Evolutionary conservation across 64 coral and sea anemone genomes (phyloP), one percentile per base, ranked within the genome.

Genomic region (Acropora tenuis): DNA sequence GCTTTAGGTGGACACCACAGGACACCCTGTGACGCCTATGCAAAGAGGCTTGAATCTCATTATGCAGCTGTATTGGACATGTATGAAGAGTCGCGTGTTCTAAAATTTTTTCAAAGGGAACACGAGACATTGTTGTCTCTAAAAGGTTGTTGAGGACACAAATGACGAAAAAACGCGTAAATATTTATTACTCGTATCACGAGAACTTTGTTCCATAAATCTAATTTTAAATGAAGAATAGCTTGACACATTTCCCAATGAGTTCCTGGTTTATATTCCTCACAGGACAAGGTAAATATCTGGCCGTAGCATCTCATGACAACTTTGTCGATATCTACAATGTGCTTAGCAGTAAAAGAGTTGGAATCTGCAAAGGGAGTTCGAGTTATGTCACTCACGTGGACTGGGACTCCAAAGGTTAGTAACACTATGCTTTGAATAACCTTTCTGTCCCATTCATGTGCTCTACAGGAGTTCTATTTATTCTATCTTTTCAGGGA

Each of bases 251-350:
- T 30, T 63, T 15, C 8, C 59, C 16, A 13, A 13, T 12, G 52
- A 55, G 10, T 63, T 63, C 3, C 16, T 63, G 59, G 59, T 11
- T 63, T 78, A 17, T 17, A 1, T 3, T 85, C 30, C 1, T 85
- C 6, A 83, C 77, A 97, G 95, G 97, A 52, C 94, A 96, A 89
- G 97, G 97, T 12, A 99, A 96, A 81, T 99, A 96, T 87, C 84
- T 99, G 71, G 97, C 97, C 1, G 97, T 99, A 20, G 97, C 97
- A 49, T 99, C 97, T 5, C 97, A 99, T 60, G 97, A 99, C 66
- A 99, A 99, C 63, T 96, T 96, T 55, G 91, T 99, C 17, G 97
- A 99, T 57, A 99, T 99, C 49, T 99, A 99, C 79, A 99, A 99
- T 76, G 97, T 99, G 42, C 82, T 98, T 85, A 98, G 93, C 47